Percentiles rank a stretch among this genome's conserved stretches.
Conservation (phyloP, 2,797 vertebrate species). For the Sebastes iracundus region DNA sequence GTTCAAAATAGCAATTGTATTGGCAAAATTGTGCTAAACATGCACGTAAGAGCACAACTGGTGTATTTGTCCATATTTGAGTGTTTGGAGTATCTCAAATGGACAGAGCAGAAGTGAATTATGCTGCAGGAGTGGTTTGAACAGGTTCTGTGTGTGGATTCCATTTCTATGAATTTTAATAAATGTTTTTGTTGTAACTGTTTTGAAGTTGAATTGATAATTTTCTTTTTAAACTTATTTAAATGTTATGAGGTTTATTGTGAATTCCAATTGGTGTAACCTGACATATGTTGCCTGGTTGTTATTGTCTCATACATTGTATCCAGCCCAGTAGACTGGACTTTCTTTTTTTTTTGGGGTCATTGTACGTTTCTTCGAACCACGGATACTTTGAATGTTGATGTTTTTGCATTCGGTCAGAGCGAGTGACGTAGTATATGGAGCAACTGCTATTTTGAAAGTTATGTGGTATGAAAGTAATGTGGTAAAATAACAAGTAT, state of each 20-base stretch:
- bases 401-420: no score
- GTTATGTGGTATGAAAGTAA: no score
- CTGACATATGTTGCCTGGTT: background rate
- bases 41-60: background rate
- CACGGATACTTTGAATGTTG: no score
- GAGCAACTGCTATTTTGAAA: no score
- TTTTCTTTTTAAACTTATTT: background rate
- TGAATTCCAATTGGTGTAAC: background rate
- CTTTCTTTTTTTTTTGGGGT: no score
- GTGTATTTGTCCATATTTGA: background rate
- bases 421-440: no score
- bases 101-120: background rate
- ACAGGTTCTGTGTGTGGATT: background rate
- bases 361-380: no score
- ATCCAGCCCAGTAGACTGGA: no score
- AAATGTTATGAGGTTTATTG: background rate
- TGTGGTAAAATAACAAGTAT: no score
- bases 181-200: background rate
- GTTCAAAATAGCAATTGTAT: background rate
- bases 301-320: background rate
- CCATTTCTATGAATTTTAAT: background rate
- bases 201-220: background rate
- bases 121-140: background rate
- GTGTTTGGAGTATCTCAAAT: background rate
- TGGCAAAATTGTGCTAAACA: background rate